Conservation (phyloP, 2,113 vertebrate genomes). For the Poicephalus meyeri region DNA sequence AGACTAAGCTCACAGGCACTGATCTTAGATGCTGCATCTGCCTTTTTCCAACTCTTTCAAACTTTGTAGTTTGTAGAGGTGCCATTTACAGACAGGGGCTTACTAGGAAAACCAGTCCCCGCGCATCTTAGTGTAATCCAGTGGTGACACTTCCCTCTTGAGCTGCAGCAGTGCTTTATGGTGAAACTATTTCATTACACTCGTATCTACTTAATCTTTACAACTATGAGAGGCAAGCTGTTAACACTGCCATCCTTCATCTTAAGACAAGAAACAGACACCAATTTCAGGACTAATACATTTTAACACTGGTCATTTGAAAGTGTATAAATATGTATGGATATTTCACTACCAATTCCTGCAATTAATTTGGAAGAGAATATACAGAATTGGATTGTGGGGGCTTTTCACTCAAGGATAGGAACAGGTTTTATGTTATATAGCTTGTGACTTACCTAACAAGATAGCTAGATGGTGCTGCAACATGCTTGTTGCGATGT, state of each 20-base stretch:
- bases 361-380: not conserved
- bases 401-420: not conserved
- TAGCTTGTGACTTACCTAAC: not conserved
- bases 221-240: not conserved
- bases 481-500: conserved; percentile 12
- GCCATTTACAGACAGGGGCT: not conserved
- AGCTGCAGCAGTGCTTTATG: not conserved
- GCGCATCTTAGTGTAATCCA: not conserved
- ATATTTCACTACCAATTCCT: not conserved
- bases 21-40: not conserved
- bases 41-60: not conserved
- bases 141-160: not conserved
- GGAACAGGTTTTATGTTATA: not conserved
- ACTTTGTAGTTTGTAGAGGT: not conserved
- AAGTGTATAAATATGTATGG: not conserved
- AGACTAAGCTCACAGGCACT: not conserved
- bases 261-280: not conserved
- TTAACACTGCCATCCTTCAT: not conserved
- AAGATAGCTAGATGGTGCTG: conserved; percentile 65
- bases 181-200: not conserved
- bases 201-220: not conserved
- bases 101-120: not conserved
- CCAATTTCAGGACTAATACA: not conserved
- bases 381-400: rapidly evolving
- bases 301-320: not conserved